A percentile compares a stretch with the other conserved stretches of the same genome.
Conservation (phyloP, 2,113 vertebrate species). For the Varanus komodoensis region DNA sequence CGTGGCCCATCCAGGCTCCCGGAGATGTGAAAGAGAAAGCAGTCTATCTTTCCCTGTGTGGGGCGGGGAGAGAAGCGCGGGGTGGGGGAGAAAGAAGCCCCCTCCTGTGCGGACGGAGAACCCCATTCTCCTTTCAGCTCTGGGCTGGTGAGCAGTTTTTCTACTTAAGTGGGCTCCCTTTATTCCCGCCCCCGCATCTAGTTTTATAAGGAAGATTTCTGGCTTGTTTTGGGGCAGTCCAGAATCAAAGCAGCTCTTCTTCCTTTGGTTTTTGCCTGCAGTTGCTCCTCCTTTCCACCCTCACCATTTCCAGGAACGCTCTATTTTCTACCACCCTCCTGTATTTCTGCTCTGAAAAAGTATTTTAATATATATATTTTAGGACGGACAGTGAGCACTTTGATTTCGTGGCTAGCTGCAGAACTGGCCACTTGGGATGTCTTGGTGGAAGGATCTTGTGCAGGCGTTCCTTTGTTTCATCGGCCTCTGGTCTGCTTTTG, state of each 20-base stretch:
- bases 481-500: not conserved
- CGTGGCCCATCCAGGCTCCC: not conserved
- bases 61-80: not conserved
- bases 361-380: conserved; percentile 34
- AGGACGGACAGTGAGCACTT: conserved; percentile 29
- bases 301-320: conserved; percentile 54
- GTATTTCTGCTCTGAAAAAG: conserved; percentile 53
- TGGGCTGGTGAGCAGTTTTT: not conserved
- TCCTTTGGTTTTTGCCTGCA: not conserved
- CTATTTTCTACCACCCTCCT: conserved; percentile 55
- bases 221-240: conserved; percentile 28
- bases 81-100: no score
- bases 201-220: conserved; percentile 59
- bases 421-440: conserved; percentile 10
- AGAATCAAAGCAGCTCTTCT: conserved; percentile 17
- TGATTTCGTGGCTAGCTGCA: not conserved
- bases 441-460: not conserved
- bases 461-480: conserved; percentile 45
- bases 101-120: not conserved
- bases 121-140: not conserved
- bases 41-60: not conserved
- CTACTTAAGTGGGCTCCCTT: not conserved
- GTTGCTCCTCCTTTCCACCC: not conserved
- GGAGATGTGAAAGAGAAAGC: not conserved
- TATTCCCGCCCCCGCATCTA: not conserved